Evolutionary conservation across 2,797 vertebrate species (phyloP).

Genomic region (Melanogrammus aeglefinus): DNA sequence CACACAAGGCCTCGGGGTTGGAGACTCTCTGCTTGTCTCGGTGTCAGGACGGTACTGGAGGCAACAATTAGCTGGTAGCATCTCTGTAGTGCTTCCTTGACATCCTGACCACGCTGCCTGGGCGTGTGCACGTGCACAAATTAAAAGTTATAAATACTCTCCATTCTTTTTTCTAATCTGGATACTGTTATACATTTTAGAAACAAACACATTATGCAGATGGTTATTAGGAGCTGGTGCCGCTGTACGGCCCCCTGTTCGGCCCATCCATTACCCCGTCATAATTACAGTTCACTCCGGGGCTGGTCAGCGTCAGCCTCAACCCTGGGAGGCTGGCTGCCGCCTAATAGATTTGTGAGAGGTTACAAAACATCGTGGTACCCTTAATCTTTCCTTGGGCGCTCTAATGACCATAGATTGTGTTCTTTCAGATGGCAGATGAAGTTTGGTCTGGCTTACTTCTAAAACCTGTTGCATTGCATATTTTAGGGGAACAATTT

Average conservation of each 20-base stretch:
- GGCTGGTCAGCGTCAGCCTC: neutral
- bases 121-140: neutral
- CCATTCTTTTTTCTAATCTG: neutral
- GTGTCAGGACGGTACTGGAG: neutral
- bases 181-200: neutral
- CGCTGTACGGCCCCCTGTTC: neutral
- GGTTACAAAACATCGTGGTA: neutral
- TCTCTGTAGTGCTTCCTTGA: neutral
- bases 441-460: neutral
- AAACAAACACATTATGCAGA: conserved; percentile 2
- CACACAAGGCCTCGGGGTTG: neutral
- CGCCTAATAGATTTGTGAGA: neutral
- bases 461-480: neutral
- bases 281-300: neutral
- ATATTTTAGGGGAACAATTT: neutral
- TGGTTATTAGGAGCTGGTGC: neutral
- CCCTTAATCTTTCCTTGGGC: neutral
- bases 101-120: neutral
- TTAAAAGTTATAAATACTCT: neutral
- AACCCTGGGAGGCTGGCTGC: neutral
- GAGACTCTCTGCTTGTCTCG: neutral
- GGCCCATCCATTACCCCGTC: conserved; percentile 2
- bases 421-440: neutral
- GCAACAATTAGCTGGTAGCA: neutral
- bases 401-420: neutral